These are phyloP conservation scores for Dyspetes luteomarginatus DNA, from an alignment of 2,888 invertebrate species.

Conservation along the genomic window DNA sequence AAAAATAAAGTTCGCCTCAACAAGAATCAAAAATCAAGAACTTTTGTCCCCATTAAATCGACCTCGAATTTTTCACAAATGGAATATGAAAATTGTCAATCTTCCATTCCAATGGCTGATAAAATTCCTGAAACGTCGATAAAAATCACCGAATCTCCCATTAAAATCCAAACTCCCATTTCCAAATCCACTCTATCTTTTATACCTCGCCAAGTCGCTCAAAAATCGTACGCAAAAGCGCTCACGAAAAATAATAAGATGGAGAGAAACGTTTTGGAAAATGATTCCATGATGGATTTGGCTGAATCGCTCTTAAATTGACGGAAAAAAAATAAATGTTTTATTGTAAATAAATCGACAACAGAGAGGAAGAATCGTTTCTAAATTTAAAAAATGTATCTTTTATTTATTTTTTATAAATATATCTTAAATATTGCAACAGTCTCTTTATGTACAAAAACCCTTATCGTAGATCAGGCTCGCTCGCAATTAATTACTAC, in stretches of 20 bases:
- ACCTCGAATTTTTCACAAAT: not conserved
- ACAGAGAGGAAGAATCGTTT: conserved; percentile 23
- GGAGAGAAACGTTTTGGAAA: conserved; percentile 75
- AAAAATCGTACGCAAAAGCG: conserved; percentile 74
- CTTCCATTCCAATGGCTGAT: not conserved
- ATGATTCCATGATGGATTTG: conserved; percentile 82
- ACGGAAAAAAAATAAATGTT: conserved; percentile 39
- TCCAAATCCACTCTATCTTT: conserved; percentile 72
- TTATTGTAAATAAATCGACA: conserved; percentile 15
- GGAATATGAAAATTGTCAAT: conserved; percentile 16
- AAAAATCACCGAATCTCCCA: not conserved
- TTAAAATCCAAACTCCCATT: not conserved
- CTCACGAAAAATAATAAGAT: conserved; percentile 72
- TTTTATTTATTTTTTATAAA: conserved; percentile 68
- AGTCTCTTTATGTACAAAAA: conserved; percentile 71
- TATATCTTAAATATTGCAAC: conserved; percentile 76
- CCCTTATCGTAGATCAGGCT: conserved; percentile 28
- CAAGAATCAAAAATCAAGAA: conserved; percentile 74
- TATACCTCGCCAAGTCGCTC: conserved; percentile 77
- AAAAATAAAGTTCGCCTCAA: conserved; percentile 66
- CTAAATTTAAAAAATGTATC: conserved; percentile 41
- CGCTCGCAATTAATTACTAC: conserved; percentile 5
- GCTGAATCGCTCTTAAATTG: conserved; percentile 81
- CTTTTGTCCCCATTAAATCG: conserved; percentile 65
- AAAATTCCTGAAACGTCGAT: not conserved